Percentiles rank a stretch among this genome's conserved stretches.
Conservation (phyloP, 2,113 vertebrate species). For the Morone saxatilis region DNA sequence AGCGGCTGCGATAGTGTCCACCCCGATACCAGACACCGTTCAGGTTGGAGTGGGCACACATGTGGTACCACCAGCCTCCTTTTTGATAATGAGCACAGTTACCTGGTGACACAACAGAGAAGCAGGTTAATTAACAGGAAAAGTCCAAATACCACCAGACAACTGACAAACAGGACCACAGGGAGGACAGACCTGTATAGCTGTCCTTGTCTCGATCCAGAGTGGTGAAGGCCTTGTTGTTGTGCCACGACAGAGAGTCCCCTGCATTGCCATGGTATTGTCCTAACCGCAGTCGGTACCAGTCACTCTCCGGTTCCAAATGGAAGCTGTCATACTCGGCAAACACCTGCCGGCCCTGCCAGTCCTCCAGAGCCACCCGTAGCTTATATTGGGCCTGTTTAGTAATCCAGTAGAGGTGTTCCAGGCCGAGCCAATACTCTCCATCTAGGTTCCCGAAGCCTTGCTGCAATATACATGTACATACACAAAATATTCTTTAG, state of each 20-base stretch:
- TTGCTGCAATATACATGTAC: slow-evolving; percentile 75
- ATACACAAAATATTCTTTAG: neutral
- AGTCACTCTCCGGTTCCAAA: slow-evolving; percentile 89
- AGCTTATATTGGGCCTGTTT: slow-evolving; percentile 87
- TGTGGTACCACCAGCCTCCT: slow-evolving; percentile 95
- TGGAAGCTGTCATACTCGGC: slow-evolving; percentile 90
- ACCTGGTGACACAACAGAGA: slow-evolving; percentile 77
- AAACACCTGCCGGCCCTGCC: slow-evolving; percentile 87
- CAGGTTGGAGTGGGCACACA: slow-evolving; percentile 93
- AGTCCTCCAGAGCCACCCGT: slow-evolving; percentile 89
- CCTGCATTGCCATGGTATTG: slow-evolving; percentile 90
- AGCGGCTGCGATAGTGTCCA: slow-evolving; percentile 91
- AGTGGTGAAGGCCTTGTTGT: slow-evolving; percentile 92
- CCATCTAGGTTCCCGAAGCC: slow-evolving; percentile 92
- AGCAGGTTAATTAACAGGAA: neutral
- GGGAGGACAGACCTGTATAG: slow-evolving; percentile 84
- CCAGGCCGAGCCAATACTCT: slow-evolving; percentile 93
- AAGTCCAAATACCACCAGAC: neutral
- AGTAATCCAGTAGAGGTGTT: slow-evolving; percentile 88
- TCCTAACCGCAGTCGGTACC: slow-evolving; percentile 91
- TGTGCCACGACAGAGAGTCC: slow-evolving; percentile 94
- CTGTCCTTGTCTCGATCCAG: slow-evolving; percentile 90
- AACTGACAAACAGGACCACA: neutral
- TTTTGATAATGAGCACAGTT: slow-evolving; percentile 94
- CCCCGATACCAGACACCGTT: slow-evolving; percentile 93